These are phyloP conservation scores for Calameuta filiformis DNA, from an alignment of 2,888 invertebrate genomes.

Conservation along the genomic window DNA sequence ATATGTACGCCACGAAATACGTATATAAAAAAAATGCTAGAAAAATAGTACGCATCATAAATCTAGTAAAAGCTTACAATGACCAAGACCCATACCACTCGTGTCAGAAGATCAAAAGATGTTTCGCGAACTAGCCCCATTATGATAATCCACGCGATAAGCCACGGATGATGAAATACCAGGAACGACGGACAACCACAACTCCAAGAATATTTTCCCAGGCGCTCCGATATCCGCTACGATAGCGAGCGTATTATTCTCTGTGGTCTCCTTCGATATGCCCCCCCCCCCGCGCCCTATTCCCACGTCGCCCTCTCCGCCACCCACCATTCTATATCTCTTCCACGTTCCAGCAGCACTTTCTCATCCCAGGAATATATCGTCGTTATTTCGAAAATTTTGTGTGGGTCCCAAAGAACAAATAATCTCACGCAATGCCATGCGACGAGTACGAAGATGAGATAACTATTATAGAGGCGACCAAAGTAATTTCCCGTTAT, in stretches of 20 bases:
- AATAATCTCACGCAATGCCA: not conserved
- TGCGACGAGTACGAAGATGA: not conserved
- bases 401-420: not conserved
- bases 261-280: not conserved
- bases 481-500: not conserved
- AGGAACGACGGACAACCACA: not conserved
- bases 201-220: not conserved
- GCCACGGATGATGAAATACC: not conserved
- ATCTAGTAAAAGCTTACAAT: slow-evolving; percentile 28
- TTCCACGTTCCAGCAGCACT: not conserved
- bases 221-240: slow-evolving; percentile 1
- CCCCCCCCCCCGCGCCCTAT: not conserved
- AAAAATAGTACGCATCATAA: slow-evolving; percentile 38
- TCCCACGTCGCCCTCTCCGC: too few relatives aligned
- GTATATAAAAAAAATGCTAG: not conserved
- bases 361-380: not conserved
- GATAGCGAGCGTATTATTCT: not conserved
- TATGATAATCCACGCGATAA: slow-evolving; percentile 3
- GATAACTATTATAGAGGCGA: not conserved
- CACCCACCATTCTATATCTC: not conserved
- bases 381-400: not conserved
- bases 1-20: not conserved
- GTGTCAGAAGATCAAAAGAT: slow-evolving; percentile 3
- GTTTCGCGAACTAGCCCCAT: slow-evolving; percentile 2
- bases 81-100: not conserved